Base-by-base conservation (phyloP, 2,113 vertebrate species). In the Proterorhinus semilunaris region DNA sequence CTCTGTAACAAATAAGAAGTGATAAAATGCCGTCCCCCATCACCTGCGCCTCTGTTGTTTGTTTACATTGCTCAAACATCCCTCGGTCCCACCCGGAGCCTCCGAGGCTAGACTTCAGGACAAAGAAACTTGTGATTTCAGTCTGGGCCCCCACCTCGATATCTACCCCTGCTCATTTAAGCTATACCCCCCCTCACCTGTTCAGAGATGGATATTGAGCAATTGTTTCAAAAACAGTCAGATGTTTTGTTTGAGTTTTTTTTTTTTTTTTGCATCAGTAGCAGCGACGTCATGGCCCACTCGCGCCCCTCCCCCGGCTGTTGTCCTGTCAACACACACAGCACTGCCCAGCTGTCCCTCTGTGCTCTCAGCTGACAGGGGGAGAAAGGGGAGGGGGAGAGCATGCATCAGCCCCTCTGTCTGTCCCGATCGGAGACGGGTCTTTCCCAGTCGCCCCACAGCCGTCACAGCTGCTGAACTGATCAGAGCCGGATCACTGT, bases 321-420 rank as follows among this genome's bases (percentile, higher is more conserved):
- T 66, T 62, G 65, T 71, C 70, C 72, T 76, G 74, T 55, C 3
- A 36, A 36, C 27, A 36, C 27, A 36, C 27, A 36, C 21, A 42
- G 78, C 82, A 88, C 83, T 58, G 57, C 75, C 89, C 90, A 91
- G 90, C 89, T 91, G 90, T 90, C 89, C 85, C 72, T 73, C 75
- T 82, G 71, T 83, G 82, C 78, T 85, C 87, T 89, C 90, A 91
- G 90, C 90, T 91, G 90, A 91, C 58, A 77, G 81, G 3, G 57
- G 72, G 54, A 44, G 17, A 51, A 12, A 48, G 16, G 66, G 36
- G 54, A 11, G 51, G n/a, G 64, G 86, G 87, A 88, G 89, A 74
- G 89, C 85, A 89, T 89, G 89, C 86, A 90, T 77, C 65, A 86
- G 76, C 80, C 86, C 86, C 83, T 85, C 76, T 75, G 84, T 83